Evolutionary conservation across 2,797 vertebrate species (phyloP).

Genomic region (Argentina silus): DNA sequence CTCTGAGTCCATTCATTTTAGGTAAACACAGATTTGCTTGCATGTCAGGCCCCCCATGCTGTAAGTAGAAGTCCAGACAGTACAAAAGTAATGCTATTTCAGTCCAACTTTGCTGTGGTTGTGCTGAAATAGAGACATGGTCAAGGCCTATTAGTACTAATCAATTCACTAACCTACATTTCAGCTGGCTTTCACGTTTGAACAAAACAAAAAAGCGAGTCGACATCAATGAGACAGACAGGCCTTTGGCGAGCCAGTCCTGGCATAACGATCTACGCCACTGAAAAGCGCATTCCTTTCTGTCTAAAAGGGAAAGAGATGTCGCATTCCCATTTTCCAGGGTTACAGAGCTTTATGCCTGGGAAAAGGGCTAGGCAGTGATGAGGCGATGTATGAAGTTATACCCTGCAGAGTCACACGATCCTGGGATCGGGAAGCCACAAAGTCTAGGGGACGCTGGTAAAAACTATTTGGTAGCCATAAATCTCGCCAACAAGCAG

Average conservation of each 20-base stretch:
- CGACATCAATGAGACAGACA: slow-evolving; percentile 46
- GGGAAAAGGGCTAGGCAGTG: slow-evolving; percentile 54
- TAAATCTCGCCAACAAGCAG: background rate
- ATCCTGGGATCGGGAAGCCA: background rate
- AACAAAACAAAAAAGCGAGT: slow-evolving; percentile 19
- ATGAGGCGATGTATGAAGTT: slow-evolving; percentile 47
- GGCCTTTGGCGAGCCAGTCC: slow-evolving; percentile 43
- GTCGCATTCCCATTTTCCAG: slow-evolving; percentile 62
- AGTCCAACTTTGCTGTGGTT: slow-evolving; percentile 49
- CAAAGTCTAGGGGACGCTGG: background rate
- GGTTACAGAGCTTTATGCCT: slow-evolving; percentile 49
- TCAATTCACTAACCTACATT: slow-evolving; percentile 71
- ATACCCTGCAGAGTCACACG: slow-evolving; percentile 11
- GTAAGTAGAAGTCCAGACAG: slow-evolving; percentile 62
- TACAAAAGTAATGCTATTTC: slow-evolving; percentile 42
- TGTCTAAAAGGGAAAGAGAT: slow-evolving; percentile 60
- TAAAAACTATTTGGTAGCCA: slow-evolving; percentile 3
- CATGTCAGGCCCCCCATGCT: slow-evolving; percentile 12
- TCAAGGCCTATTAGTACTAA: slow-evolving; percentile 58
- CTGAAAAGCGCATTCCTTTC: slow-evolving; percentile 63
- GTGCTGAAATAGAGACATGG: slow-evolving; percentile 47
- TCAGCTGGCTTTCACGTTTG: slow-evolving; percentile 42
- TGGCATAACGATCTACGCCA: slow-evolving; percentile 65
- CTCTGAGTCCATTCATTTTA: slow-evolving; percentile 39
- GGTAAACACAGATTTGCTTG: slow-evolving; percentile 58